Evolutionary conservation across 2,113 vertebrate species (phyloP), one percentile per base, ranked within the genome.

Genomic region (Indri indri): DNA sequence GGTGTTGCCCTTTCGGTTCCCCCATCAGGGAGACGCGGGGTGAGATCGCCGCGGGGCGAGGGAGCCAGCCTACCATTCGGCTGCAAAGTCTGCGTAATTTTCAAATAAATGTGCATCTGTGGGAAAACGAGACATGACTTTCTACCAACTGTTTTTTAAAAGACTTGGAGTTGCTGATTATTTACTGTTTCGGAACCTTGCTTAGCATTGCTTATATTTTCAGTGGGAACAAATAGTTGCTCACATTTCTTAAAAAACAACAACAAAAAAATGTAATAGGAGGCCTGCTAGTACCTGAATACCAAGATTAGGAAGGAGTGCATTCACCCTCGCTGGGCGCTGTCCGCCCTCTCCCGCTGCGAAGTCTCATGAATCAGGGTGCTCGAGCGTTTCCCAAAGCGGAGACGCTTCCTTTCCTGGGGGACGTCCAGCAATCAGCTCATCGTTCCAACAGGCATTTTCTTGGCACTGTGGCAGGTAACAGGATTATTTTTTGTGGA

Each of bases 11-110:
- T 54, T 81, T 45, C 23, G 16, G 22, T 71, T 47, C 71, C 79
- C 66, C 54, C 0, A n/a, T n/a, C n/a, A 3, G 30, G 5, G 1
- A 25, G n/a, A n/a, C n/a, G n/a, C 1, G 6, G 1, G 1, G 0
- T 13, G 2, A 17, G 27, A 10, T 16, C 5, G 0, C 45, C 3
- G 61, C 3, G 0, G 9, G 23, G 50, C 20, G 1, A 7, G 2
- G 22, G 12, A 54, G 32, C 14, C 22, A 1, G 25, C 63, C 65
- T 18, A 16, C 25, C 54, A 5, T 37, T 10, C 37, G 45, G 22
- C 65, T 40, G 47, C 22, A 54, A 9, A 52, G 8, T 18, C 65
- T 22, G 40, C 34, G 18, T 16, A 4, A 5, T 84, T 47, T 66
- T 66, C 30, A 23, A 25, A 18, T 66, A 66, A 30, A 23, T 3